Base-by-base conservation (phyloP, 2,113 vertebrate genomes). In the Gallinago undulata region DNA sequence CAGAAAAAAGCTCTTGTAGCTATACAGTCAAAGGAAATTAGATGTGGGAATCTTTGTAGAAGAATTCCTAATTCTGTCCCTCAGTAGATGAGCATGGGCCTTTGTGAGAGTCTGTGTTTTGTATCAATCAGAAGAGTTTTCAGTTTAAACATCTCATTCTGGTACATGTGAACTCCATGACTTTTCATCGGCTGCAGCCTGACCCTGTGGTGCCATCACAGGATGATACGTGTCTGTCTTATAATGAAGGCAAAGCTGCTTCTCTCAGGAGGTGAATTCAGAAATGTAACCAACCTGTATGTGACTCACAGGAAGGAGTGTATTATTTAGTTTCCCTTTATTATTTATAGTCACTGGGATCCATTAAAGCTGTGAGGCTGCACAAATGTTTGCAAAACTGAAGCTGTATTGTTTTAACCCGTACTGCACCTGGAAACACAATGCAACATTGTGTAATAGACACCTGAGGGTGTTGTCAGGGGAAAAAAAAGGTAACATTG, bases 271-370 rank as follows among this genome's bases (percentile, higher is more conserved):
- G 50, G 45, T 74, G 24, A 89, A 77, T 77, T 94, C 59, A 55
- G 5, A 95, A 92, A 56, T 39, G 15, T 28, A 86, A 25, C 35
- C 50, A 81, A 37, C 13, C 39, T 77, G 25, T 78, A 30, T 11
- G 13, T 87, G 33, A 70, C 31, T 93, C 63, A 62, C 19, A 56
- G 41, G 24, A 74, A 90, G 37, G 31, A 93, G 56, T 51, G 11
- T 78, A 82, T 96, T 93, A 77, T 75, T 93, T 79, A 87, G 69
- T 73, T 93, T 67, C 19, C 28, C 53, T 95, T 90, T 56, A 43
- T 79, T 95, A 79, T 79, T 85, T 85, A 64, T 73, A 60, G 50
- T 64, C 62, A 47, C 33, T 1, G 9, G 43, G 47, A 77, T 55
- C 33, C 59, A 35, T 80, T 83, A 90, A 89, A 94, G 43, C 50